Base-by-base conservation (phyloP, 2,113 vertebrate species). In the Microcebus murinus region DNA sequence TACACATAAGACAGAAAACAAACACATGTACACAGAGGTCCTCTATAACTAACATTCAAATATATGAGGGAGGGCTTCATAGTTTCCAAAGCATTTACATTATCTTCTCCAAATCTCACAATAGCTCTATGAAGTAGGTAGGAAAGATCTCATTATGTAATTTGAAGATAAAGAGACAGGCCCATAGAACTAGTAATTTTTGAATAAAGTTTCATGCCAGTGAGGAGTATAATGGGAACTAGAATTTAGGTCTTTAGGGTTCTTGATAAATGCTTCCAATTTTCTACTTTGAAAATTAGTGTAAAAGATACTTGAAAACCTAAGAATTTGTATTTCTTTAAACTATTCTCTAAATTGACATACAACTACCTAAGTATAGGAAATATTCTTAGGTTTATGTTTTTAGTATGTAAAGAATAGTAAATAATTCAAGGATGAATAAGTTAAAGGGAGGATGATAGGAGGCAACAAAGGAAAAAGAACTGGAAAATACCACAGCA, bases 261-360 rank as follows among this genome's bases (percentile, higher is more conserved):
- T 94, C 87, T 71, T 57, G n/a, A 55, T 63, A 57, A 87, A 68
- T 8, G 57, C 42, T 92, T 93, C 39, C 4, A n/a, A 94, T 77
- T 84, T 83, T 63, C 48, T 27, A 90, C 39, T 77, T 89, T n/a
- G 34, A 74, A 87, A 94, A 82, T 18, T 2, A 65, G 11, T 76
- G 20, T 68, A 81, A 92, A 92, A 89, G 27, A 74, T 0, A 39
- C 17, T 21, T 45, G 57, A 77, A 91, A 77, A 70, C 27, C 15
- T 57, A 86, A 76, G 68, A 80, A 70, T 57, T 23, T 59, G 9
- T 65, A 65, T 65, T 96, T 93, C 76, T 50, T 94, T 45, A 95
- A 90, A 70, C 76, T 59, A 91, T 67, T 65, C 67, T 95, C 27
- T 91, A 71, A 55, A 45, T 36, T 80, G 77, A 7, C 18, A 80